These are phyloP conservation scores for Sinotaia quadrata DNA, from an alignment of 2,888 invertebrate species.

Conservation along the genomic window DNA sequence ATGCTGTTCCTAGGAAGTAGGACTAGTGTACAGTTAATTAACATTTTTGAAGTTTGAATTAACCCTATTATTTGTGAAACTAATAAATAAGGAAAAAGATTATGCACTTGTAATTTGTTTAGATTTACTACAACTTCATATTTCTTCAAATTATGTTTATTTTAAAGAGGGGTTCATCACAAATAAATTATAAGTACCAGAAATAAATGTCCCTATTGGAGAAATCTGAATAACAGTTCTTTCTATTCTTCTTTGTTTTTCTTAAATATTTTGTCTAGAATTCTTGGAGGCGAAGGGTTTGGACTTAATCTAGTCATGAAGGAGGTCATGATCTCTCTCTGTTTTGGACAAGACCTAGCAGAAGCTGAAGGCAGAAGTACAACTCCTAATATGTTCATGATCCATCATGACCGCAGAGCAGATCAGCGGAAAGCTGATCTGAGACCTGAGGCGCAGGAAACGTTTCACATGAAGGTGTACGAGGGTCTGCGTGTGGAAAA, in stretches of 20 bases:
- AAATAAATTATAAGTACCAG: too few relatives aligned
- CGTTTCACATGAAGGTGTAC: neutral
- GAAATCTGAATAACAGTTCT: neutral
- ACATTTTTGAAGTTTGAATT: too few relatives aligned
- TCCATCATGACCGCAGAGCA: neutral
- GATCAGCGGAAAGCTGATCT: neutral
- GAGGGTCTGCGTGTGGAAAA: slow-evolving; percentile 17
- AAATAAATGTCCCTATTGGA: too few relatives aligned
- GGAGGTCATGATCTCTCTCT: slow-evolving; percentile 9
- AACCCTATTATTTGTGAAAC: too few relatives aligned
- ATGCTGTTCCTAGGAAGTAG: too few relatives aligned
- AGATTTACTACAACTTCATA: too few relatives aligned
- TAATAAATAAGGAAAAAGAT: too few relatives aligned
- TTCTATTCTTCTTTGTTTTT: neutral
- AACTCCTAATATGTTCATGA: neutral
- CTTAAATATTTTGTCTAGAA: neutral
- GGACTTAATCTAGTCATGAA: neutral
- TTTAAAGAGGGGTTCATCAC: too few relatives aligned
- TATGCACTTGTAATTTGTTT: too few relatives aligned
- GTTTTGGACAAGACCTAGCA: slow-evolving; percentile 7
- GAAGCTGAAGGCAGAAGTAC: neutral
- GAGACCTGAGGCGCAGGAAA: neutral
- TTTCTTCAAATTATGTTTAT: too few relatives aligned
- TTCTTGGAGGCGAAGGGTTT: slow-evolving; percentile 11
- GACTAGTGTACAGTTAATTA: too few relatives aligned